phyloP scores from a whole-genome alignment of 2,113 vertebrate genomes.

The Oncorhynchus masou region DNA sequence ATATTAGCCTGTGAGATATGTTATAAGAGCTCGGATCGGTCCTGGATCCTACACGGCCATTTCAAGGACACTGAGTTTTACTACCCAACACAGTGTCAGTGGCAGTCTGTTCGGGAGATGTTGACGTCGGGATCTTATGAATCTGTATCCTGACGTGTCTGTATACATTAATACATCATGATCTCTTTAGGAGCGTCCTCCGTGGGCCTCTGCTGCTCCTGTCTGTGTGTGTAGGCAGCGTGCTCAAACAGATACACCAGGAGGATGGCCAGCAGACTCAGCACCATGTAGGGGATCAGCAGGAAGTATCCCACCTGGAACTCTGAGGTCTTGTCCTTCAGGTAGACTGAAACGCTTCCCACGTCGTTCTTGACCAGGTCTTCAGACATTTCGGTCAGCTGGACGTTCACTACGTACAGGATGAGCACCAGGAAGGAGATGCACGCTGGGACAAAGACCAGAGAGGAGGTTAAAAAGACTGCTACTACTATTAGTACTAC shows the following conservation, averaged over 20 bases:
- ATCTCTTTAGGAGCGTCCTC: slow-evolving; percentile 85
- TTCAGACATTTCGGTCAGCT: slow-evolving; percentile 47
- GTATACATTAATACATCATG: slow-evolving; percentile 77
- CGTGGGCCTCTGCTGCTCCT: slow-evolving; percentile 82
- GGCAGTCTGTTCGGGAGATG: background rate
- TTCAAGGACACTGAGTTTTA: background rate
- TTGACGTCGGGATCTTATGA: slow-evolving; percentile 3
- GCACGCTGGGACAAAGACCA: slow-evolving; percentile 58
- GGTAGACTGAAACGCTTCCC: fast-evolving
- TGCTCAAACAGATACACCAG: slow-evolving; percentile 79
- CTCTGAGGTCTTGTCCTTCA: fast-evolving
- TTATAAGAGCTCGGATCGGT: background rate
- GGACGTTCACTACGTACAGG: slow-evolving; percentile 74
- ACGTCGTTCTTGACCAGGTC: slow-evolving; percentile 10
- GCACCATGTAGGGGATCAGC: slow-evolving; percentile 66
- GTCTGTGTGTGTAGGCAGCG: slow-evolving; percentile 74
- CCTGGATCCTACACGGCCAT: background rate
- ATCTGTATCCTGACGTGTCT: background rate
- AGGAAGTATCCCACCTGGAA: slow-evolving; percentile 82
- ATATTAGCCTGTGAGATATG: background rate
- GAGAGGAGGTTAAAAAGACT: background rate
- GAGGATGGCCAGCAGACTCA: slow-evolving; percentile 57
- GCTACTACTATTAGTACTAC: no score
- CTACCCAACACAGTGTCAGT: background rate
- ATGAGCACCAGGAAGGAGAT: slow-evolving; percentile 64